These are phyloP conservation scores for Stictonetta naevosa DNA, from an alignment of 2,113 vertebrate genomes.

Conservation along the genomic window DNA sequence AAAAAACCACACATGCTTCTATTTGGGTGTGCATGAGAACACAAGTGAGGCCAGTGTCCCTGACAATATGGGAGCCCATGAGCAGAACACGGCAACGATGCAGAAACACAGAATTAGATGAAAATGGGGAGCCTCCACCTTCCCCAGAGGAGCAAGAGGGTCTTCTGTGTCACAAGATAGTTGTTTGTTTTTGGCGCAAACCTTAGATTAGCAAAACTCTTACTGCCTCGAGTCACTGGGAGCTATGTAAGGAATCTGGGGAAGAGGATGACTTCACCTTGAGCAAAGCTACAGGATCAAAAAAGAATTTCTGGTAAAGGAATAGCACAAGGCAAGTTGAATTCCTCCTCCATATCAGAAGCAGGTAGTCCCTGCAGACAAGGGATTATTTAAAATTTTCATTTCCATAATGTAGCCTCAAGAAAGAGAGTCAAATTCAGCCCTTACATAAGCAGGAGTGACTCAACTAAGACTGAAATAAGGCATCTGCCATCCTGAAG, in stretches of 20 bases:
- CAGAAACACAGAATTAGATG: not conserved
- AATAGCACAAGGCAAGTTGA: not conserved
- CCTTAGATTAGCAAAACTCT: not conserved
- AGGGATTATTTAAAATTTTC: constrained; percentile 42
- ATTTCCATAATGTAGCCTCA: constrained; percentile 46
- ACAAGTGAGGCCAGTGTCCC: not conserved
- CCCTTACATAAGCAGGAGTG: constrained; percentile 46
- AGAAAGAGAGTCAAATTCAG: constrained; percentile 42
- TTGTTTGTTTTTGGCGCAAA: not conserved
- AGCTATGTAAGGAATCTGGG: not conserved
- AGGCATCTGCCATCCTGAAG: constrained; percentile 48
- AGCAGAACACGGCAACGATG: not conserved
- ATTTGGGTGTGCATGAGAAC: not conserved
- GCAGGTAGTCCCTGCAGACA: constrained; percentile 17
- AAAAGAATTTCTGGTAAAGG: constrained; percentile 1
- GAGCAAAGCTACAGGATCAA: not conserved
- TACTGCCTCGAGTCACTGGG: not conserved
- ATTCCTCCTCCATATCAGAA: constrained; percentile 6
- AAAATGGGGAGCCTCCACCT: not conserved
- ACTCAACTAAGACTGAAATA: constrained; percentile 59
- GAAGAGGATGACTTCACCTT: not conserved
- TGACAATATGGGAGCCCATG: not conserved
- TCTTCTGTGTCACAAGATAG: not conserved
- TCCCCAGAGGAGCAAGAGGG: not conserved
- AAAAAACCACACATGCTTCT: not conserved